Base-by-base conservation (phyloP, 2,113 vertebrate genomes). In the Speoplatyrhinus poulsoni region DNA sequence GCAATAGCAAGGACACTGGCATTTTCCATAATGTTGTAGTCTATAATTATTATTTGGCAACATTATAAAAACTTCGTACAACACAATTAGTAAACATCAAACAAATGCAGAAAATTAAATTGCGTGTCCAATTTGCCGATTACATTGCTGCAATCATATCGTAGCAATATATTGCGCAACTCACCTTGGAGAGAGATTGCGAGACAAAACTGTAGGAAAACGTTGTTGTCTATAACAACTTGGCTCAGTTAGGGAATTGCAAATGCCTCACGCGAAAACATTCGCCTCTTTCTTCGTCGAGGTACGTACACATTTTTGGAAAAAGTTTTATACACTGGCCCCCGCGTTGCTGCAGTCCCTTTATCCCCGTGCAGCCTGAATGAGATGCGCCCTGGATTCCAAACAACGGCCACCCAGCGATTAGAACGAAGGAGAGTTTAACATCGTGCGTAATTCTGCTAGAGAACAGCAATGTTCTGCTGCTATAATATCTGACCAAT, bases 341-440 rank as follows among this genome's bases (percentile, higher is more conserved):
- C 62, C 17, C 4, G 6, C n/a, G 62, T 62, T 32, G 47, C 50
- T 63, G 49, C 62, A 50, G 19, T 50, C 8, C 19, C 56, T 3
- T 12, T 33, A 12, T 58, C 47, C 62, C 26, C 9, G 11, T 7
- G 46, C 11, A 19, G 15, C 17, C 12, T 63, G 62, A 50, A 50
- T 50, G 65, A 57, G 54, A 67, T 57, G 54, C 64, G 53, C 64
- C 46, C 32, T 46, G 52, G 52, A 56, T 17, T 4, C 50, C 64
- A 56, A 13, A 55, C 64, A 13, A 11, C 17, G 26, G 26, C 4
- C 10, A 52, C 49, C 11, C 3, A 3, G 49, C 49, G 49, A 11
- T 13, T 50, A 50, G 4, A 50, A 50, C 15, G 52, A 4, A 15
- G 52, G 13, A 7, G 7, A n/a, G 52, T 54, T 54, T 5, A 54